Evolutionary conservation across 2,113 vertebrate genomes (phyloP).

Genomic region (Ageneiosus marmoratus): DNA sequence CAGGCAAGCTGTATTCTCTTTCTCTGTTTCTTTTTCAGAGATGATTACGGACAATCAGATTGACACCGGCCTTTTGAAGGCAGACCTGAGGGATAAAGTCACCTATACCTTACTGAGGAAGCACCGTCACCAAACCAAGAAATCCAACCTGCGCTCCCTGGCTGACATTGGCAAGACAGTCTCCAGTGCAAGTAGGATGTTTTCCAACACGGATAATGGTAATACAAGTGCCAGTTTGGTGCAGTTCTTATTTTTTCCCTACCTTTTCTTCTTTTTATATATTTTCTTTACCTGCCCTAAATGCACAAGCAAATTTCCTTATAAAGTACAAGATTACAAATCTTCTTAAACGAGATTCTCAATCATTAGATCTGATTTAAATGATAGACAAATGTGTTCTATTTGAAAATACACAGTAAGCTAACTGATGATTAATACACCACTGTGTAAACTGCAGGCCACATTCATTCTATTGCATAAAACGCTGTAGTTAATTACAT

Average conservation of each 20-base stretch:
- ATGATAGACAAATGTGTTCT: not conserved
- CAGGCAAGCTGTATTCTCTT: not conserved
- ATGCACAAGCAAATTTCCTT: not conserved
- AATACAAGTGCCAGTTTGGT: slow-evolving; percentile 83
- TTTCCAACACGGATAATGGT: slow-evolving; percentile 95
- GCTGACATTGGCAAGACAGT: slow-evolving; percentile 98
- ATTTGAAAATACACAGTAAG: not conserved
- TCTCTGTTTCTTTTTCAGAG: slow-evolving; percentile 70
- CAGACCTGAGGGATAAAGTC: slow-evolving; percentile 94
- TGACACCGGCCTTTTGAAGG: slow-evolving; percentile 87
- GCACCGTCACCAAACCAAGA: slow-evolving; percentile 98
- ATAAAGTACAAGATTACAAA: no score
- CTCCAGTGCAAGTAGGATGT: slow-evolving; percentile 99
- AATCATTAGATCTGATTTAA: not conserved
- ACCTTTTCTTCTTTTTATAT: no score
- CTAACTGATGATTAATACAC: not conserved
- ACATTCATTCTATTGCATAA: not conserved
- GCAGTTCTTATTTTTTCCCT: slow-evolving; percentile 65
- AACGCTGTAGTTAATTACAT: not conserved
- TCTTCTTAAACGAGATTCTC: not conserved
- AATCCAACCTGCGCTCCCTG: slow-evolving; percentile 95
- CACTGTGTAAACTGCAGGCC: not conserved
- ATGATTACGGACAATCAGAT: slow-evolving; percentile 94
- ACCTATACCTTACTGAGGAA: slow-evolving; percentile 93
- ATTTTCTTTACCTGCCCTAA: not conserved